These are phyloP conservation scores for Helicoverpa armigera DNA, from an alignment of 1,140 invertebrate genomes.

Conservation along the genomic window DNA sequence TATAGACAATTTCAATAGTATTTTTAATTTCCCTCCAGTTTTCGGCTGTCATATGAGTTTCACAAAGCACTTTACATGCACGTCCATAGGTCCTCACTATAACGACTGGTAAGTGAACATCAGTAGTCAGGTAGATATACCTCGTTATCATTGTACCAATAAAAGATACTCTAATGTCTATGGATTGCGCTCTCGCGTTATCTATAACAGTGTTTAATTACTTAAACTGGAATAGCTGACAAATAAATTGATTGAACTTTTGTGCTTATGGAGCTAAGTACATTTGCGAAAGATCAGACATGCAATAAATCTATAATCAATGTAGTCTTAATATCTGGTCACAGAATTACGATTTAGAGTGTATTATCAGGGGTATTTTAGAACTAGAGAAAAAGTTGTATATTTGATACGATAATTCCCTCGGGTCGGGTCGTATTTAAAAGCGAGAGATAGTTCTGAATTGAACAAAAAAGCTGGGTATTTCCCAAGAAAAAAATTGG, in stretches of 20 bases:
- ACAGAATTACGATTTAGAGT: too few species aligned
- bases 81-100: neutral
- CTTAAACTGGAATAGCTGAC: constrained; percentile 46
- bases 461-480: too few species aligned
- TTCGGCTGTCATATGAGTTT: neutral
- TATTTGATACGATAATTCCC: too few species aligned
- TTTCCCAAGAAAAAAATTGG: too few species aligned
- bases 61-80: neutral
- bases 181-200: constrained; percentile 71
- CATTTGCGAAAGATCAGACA: too few species aligned
- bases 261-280: neutral
- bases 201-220: constrained; percentile 67
- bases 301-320: too few species aligned
- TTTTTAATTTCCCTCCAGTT: neutral
- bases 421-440: too few species aligned
- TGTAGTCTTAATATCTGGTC: too few species aligned
- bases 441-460: too few species aligned
- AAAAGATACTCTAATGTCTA: constrained; percentile 76
- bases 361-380: too few species aligned
- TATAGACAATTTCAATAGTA: neutral
- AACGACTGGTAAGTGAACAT: constrained; percentile 57
- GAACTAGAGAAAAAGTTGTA: too few species aligned
- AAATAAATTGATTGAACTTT: constrained; percentile 26
- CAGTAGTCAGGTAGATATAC: constrained; percentile 65
- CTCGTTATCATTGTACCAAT: constrained; percentile 79